A percentile compares a stretch with the other conserved stretches of the same genome.
These are phyloP conservation scores for Busseola fusca DNA, from an alignment of 2,888 invertebrate species.

Conservation along the genomic window DNA sequence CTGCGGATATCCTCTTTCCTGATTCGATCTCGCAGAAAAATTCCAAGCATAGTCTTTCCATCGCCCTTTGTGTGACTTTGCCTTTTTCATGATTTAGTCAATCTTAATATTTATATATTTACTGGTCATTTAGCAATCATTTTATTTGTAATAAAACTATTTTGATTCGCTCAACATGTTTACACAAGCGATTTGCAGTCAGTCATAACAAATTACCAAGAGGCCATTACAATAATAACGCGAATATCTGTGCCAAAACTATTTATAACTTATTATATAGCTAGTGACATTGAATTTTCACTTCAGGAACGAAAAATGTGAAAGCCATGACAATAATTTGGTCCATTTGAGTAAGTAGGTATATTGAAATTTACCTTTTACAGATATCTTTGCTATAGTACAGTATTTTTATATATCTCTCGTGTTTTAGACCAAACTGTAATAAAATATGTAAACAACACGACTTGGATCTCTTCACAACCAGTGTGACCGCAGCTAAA, in stretches of 20 bases:
- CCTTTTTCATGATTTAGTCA: not conserved
- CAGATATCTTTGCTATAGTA: not conserved
- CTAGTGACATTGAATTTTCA: conserved; percentile 16
- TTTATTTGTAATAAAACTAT: conserved; percentile 36
- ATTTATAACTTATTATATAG: conserved; percentile 24
- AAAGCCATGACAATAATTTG: not conserved
- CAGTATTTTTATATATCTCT: no score
- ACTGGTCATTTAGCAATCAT: conserved; percentile 13
- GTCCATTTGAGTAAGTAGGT: not conserved
- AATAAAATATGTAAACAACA: no score
- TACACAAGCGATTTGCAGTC: conserved; percentile 22
- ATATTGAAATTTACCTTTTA: not conserved
- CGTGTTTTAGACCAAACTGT: no score
- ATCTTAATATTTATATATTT: not conserved
- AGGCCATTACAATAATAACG: conserved; percentile 20
- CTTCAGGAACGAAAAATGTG: not conserved
- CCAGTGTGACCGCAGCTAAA: no score
- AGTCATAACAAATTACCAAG: conserved; percentile 44
- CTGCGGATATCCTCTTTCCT: no score
- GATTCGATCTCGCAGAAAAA: no score
- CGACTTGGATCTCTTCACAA: no score
- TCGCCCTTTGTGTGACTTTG: no score
- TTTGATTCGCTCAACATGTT: conserved; percentile 31
- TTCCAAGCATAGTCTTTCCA: no score
- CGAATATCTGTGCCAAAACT: conserved; percentile 30